These are phyloP conservation scores for Philonicus albiceps DNA, from an alignment of 2,888 invertebrate species.

Conservation along the genomic window DNA sequence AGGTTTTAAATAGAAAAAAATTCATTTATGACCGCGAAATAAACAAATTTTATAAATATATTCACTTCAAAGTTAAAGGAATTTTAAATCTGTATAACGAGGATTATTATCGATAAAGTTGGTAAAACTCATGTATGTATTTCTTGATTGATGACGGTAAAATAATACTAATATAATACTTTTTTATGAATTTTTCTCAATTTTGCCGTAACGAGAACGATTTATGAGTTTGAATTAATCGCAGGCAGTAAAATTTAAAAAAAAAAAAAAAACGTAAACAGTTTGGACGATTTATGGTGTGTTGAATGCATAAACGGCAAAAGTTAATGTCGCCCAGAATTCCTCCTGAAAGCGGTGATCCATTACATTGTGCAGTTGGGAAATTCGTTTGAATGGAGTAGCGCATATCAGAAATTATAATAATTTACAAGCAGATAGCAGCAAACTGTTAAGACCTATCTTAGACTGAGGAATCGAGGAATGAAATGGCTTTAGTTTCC, in stretches of 20 bases:
- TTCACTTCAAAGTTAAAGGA: too few relatives aligned
- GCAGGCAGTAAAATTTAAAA: neutral
- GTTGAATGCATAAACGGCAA: neutral
- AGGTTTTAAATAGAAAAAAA: too few relatives aligned
- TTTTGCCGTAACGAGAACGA: neutral
- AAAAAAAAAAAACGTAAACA: neutral
- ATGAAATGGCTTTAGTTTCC: conserved; percentile 12
- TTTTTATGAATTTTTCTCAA: neutral
- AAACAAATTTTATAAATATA: too few relatives aligned
- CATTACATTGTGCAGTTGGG: neutral
- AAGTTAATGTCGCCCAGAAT: neutral
- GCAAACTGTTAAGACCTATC: neutral
- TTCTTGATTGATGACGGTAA: neutral
- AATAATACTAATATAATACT: neutral
- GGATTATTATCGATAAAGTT: neutral
- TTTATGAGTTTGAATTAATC: neutral
- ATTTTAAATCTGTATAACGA: too few relatives aligned
- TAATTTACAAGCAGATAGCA: conserved; percentile 6
- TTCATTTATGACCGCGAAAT: too few relatives aligned
- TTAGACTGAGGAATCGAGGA: neutral
- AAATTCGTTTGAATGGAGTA: neutral
- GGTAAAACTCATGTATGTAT: neutral
- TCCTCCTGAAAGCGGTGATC: neutral
- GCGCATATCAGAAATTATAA: neutral
- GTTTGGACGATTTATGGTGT: neutral